Evolutionary conservation across 2,888 invertebrate genomes (phyloP), one percentile per base, ranked within the genome.

Genomic region (Drosophila limbata): DNA sequence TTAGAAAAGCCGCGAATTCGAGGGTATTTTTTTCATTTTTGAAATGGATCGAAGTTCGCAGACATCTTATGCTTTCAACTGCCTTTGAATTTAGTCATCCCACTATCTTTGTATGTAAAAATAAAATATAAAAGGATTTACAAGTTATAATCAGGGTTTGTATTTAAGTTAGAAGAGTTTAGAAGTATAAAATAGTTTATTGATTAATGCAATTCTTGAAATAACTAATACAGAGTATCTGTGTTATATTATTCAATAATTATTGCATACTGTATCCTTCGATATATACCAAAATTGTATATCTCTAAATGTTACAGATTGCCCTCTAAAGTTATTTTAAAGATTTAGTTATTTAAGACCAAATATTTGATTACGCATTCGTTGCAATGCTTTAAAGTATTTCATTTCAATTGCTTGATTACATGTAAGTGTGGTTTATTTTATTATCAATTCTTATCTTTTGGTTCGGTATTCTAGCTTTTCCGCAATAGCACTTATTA

Each of bases 401-500:
- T 35, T 6, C 4, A 15, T 21, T 3, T 13, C 10, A 31, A 31
- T 25, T 15, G 21, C 9, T 39, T 52, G 4, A 39, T 25, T 25
- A 6, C 6, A 28, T 19, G 33, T 48, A 17, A 17, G 17, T 48
- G 31, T 28, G 15, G n/a, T 15, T 48, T 48, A 1, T 10, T 48
- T 11, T 4, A 33, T 33, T 33, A 31, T 17, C 17, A 33, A n/a
- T 28, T 9, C 51, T 11, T 25, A 21, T 37, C 21, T 42, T n/a
- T 42, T 40, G 10, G 28, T 17, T 28, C 4, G 52, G 21, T 33
- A 19, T 31, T 42, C 42, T 40, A 42, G 52, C 47, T 45, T 67
- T 66, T 66, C 28, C 35, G 51, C 37, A 60, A 48, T 15, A 2
- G 39, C 17, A 5, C 25, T 25, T 25, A 48, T 65, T 53, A 52